Evolutionary conservation across 2,888 invertebrate genomes (phyloP).

Genomic region (Eupithecia vulgata): DNA sequence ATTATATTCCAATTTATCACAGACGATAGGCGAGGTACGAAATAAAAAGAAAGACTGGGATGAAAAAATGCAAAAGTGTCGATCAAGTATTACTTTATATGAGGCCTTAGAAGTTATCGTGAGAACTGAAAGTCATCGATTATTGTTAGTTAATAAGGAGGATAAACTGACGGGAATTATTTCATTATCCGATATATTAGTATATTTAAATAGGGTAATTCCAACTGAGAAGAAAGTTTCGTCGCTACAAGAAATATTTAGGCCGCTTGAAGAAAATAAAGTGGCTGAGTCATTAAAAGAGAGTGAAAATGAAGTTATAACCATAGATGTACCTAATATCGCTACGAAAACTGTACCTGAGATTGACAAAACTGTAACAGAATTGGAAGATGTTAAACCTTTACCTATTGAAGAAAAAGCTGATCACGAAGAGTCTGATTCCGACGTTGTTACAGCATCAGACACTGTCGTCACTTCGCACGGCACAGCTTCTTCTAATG

Average conservation of each 20-base stretch:
- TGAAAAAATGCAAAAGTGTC: constrained; percentile 95
- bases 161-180: constrained; percentile 79
- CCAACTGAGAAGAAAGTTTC: constrained; percentile 79
- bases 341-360: constrained; percentile 61
- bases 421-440: constrained; percentile 52
- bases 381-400: constrained; percentile 43
- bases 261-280: constrained; percentile 78
- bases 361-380: constrained; percentile 52
- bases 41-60: constrained; percentile 95
- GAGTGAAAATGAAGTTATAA: constrained; percentile 74
- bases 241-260: constrained; percentile 79
- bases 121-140: constrained; percentile 90
- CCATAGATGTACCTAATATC: constrained; percentile 73
- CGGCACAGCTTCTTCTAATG: constrained; percentile 46
- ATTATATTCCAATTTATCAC: constrained; percentile 95
- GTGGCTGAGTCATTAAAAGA: constrained; percentile 75
- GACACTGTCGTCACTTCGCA: constrained; percentile 47
- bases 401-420: constrained; percentile 41
- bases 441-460: constrained; percentile 48
- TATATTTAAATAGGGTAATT: constrained; percentile 81
- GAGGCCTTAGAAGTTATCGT: constrained; percentile 95
- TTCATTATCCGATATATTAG: constrained; percentile 79
- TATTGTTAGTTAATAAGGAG: constrained; percentile 80
- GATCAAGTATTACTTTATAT: constrained; percentile 91
- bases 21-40: constrained; percentile 93